Base-by-base conservation (phyloP, 2,888 invertebrate genomes). In the Cephus pulcher region DNA sequence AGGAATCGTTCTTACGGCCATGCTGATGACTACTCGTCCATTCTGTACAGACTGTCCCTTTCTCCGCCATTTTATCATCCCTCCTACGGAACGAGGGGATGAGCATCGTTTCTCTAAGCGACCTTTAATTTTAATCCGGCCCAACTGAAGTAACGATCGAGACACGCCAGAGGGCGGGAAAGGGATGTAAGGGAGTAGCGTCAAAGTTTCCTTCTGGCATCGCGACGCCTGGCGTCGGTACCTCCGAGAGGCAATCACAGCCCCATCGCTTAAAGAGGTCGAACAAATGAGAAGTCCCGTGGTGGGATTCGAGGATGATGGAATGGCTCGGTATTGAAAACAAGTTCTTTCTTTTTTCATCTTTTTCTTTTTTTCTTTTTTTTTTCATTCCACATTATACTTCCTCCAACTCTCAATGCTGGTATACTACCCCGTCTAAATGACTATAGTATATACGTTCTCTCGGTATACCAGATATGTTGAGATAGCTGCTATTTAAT, bases 241-340 rank as follows among this genome's bases (percentile, higher is more conserved):
- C 75, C 76, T 78, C 75, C 73, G 40, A 78, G 75, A 76, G 78
- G 76, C 75, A 78, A 78, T 78, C 78, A 78, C 73, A 78, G 78
- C 78, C 75, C 75, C 78, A 35, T 78, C 78, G 75, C 76, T 78
- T 78, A 76, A 76, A 78, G 75, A 78, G 73, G 68, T 75, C 78
- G 75, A 71, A 56, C 78, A 78, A 78, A 78, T 78, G 78, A 78
- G 78, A 78, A 75, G 75, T 77, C 74, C 77, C 77, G 34, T 37
- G 69, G 34, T 37, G 69, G 37, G 75, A n/a, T 69, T 40, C 73
- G 40, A 40, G 37, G 75, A 33, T 74, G 77, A 74, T 68, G 35
- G 77, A 74, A 69, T 30, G 69, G 34, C 37, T 11, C 56, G 12
- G 33, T 33, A 56, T 56, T 56, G 71, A 71, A 33, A 74, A 74